These are phyloP conservation scores for Drosophila picticornis DNA, from an alignment of 2,888 invertebrate species.

Conservation along the genomic window DNA sequence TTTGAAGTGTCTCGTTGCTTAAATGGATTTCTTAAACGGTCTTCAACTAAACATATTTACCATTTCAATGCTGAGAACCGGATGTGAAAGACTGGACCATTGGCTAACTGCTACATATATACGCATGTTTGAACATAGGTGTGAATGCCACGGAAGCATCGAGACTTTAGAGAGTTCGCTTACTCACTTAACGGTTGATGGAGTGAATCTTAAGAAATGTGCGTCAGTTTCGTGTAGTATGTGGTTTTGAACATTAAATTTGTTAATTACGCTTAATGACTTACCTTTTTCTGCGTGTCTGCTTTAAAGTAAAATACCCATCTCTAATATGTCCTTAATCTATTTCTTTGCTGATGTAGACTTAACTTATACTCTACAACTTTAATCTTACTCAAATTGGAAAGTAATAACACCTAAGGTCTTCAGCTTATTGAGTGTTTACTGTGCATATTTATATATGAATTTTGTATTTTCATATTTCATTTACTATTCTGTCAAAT, in stretches of 20 bases:
- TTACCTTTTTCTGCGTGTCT: no score
- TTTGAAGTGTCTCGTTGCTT: slow-evolving; percentile 77
- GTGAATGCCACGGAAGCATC: slow-evolving; percentile 46
- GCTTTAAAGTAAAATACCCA: background rate
- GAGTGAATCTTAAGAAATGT: slow-evolving; percentile 24
- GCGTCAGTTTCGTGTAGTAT: background rate
- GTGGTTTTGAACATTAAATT: slow-evolving; percentile 1
- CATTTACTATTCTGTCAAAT: background rate
- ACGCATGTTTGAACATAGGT: slow-evolving; percentile 17
- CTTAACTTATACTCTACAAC: background rate
- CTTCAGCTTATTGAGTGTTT: background rate
- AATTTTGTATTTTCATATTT: background rate
- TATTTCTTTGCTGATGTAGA: background rate
- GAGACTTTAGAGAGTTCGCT: slow-evolving; percentile 17
- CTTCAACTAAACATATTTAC: slow-evolving; percentile 69
- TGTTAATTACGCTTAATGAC: slow-evolving; percentile 7
- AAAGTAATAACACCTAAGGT: background rate
- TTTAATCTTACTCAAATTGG: background rate
- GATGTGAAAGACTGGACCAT: slow-evolving; percentile 63
- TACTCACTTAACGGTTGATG: slow-evolving; percentile 26
- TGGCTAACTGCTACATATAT: slow-evolving; percentile 12
- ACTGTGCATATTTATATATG: background rate
- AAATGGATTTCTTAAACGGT: slow-evolving; percentile 82
- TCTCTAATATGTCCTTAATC: background rate
- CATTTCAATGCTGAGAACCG: slow-evolving; percentile 71